Base-by-base conservation (phyloP, 2,888 invertebrate genomes). In the Phaonia tiefii region DNA sequence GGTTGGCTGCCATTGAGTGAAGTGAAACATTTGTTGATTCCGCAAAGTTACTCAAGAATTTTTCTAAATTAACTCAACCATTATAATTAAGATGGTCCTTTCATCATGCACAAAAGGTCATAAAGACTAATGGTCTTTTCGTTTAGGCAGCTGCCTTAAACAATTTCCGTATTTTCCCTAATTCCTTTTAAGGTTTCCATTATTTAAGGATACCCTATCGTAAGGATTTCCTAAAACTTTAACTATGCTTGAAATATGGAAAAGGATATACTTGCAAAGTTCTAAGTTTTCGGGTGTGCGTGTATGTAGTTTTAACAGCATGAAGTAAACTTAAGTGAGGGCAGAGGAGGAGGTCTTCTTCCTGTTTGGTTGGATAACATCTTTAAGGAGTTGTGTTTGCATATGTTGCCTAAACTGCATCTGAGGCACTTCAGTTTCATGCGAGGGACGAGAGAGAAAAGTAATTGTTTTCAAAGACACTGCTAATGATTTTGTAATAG, bases 401-500 rank as follows among this genome's bases (percentile, higher is more conserved):
- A 77, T 81, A 77, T 81, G 77, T 46, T 75, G 71, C 31, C 60
- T 39, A 46, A 74, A 74, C 31, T 58, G 54, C 73, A 74, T 20
- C 58, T 66, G n/a, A 1, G 58, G 51, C 54, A 17, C 15, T 26
- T 37, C 17, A 17, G 13, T 37, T 31, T 69, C 46, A n/a, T n/a
- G n/a, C 63, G 54, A 54, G 54, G 25, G n/a, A n/a, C n/a, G n/a
- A n/a, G n/a, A n/a, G n/a, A n/a, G n/a, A n/a, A 46, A 31, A 31
- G 31, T 69, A 65, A 63, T 65, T 71, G 10, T 20, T 63, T 3
- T 44, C 11, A 51, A 25, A 72, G 58, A 25, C 51, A 67, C 56
- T 39, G 39, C 67, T 81, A 81, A 81, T 75, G 77, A 81, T 71
- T 81, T 81, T 81, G 75, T 78, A 81, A 81, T 81, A 78, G 81